phyloP scores from a whole-genome alignment of 2,113 vertebrate genomes.

The Laticauda laticaudata region DNA sequence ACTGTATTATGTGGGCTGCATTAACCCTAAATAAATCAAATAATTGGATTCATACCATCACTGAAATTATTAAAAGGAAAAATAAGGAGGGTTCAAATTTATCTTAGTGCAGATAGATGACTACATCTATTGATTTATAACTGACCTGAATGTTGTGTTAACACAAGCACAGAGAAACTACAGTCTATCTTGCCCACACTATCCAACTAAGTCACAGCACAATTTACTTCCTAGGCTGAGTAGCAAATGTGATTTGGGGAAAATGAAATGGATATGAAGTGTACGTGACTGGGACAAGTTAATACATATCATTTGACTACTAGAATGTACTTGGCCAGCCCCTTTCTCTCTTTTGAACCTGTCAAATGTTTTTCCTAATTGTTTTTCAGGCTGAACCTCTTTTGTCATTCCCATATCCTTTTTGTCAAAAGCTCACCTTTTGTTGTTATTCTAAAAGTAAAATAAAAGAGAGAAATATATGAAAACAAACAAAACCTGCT shows the following conservation, averaged over 20 bases:
- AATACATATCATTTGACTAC: neutral
- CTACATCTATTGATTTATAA: neutral
- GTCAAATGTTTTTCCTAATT: neutral
- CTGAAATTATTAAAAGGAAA: neutral
- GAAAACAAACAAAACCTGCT: neutral
- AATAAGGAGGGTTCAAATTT: neutral
- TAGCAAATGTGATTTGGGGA: neutral
- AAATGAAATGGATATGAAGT: neutral
- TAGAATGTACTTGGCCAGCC: neutral
- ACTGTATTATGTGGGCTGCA: neutral
- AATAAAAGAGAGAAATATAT: neutral
- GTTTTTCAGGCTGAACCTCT: neutral
- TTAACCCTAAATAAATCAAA: neutral
- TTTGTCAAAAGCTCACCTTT: neutral
- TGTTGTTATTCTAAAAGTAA: neutral
- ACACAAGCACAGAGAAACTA: neutral
- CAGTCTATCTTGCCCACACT: neutral
- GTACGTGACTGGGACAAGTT: conserved; percentile 8
- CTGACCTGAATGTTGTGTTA: neutral
- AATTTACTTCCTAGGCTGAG: neutral
- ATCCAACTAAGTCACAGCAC: neutral
- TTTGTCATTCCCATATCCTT: neutral
- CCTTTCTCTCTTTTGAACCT: neutral
- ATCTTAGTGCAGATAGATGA: neutral
- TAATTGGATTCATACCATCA: neutral